Evolutionary conservation across 2,888 invertebrate genomes (phyloP).

Genomic region (Epirrita christyi): DNA sequence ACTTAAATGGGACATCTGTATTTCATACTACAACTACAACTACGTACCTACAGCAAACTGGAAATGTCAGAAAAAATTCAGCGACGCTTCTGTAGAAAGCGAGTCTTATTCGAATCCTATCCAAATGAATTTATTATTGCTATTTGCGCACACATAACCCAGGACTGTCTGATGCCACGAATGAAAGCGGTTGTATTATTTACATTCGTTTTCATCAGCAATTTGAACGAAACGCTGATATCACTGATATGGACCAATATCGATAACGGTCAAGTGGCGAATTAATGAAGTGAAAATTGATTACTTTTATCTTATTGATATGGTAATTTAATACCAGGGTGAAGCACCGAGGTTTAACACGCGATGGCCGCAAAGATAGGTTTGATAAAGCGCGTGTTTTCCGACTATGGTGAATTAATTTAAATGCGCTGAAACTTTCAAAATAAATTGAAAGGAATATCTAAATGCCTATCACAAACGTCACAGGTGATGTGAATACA

Average conservation of each 20-base stretch:
- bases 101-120: too few species aligned
- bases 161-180: not conserved
- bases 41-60: too few species aligned
- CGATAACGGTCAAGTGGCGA: slow-evolving; percentile 42
- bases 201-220: slow-evolving; percentile 3
- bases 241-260: slow-evolving; percentile 38
- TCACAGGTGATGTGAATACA: too few species aligned
- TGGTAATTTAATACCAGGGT: slow-evolving; percentile 31
- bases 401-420: not conserved
- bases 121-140: not conserved
- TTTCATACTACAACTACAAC: too few species aligned
- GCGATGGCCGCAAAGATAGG: not conserved
- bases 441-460: too few species aligned
- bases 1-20: too few species aligned
- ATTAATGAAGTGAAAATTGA: slow-evolving; percentile 46
- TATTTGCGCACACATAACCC: too few species aligned
- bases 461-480: too few species aligned
- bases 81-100: not conserved
- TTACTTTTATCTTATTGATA: slow-evolving; percentile 46
- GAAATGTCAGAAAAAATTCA: not conserved
- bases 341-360: slow-evolving; percentile 11
- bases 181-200: too few species aligned
- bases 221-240: slow-evolving; percentile 12
- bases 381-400: not conserved
- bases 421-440: not conserved